phyloP scores from a whole-genome alignment of 2,797 vertebrate genomes.

The Oreortyx pictus region DNA sequence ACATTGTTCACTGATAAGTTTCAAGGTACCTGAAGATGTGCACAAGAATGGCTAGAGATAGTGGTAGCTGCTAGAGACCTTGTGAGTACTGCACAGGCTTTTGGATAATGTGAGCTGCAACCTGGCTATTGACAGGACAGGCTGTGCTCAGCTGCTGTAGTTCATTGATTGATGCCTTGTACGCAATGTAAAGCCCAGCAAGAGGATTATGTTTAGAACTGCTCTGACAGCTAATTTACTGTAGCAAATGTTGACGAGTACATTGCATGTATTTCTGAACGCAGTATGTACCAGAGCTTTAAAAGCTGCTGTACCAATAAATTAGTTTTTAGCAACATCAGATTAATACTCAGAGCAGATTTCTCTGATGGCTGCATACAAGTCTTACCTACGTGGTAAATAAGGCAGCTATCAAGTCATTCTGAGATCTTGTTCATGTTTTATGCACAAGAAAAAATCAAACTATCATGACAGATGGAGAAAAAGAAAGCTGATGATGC shows the following conservation, averaged over 20 bases:
- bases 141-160: background rate
- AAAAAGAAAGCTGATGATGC: background rate
- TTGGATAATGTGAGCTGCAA: background rate
- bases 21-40: background rate
- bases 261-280: background rate
- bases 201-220: background rate
- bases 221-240: background rate
- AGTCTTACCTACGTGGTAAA: background rate
- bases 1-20: background rate
- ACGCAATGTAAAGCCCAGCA: background rate
- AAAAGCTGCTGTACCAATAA: background rate
- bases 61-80: background rate
- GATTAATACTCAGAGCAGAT: background rate
- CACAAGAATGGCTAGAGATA: background rate
- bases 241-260: background rate
- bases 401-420: background rate
- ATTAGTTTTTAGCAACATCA: background rate
- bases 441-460: background rate
- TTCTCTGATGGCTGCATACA: background rate
- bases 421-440: background rate
- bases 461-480: background rate
- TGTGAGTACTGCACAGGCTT: background rate
- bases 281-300: background rate
- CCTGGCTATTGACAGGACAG: background rate
- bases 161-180: background rate